Percentiles rank a stretch among this genome's conserved stretches.
phyloP scores from a whole-genome alignment of 2,113 vertebrate species.

The Trachemys scripta region DNA sequence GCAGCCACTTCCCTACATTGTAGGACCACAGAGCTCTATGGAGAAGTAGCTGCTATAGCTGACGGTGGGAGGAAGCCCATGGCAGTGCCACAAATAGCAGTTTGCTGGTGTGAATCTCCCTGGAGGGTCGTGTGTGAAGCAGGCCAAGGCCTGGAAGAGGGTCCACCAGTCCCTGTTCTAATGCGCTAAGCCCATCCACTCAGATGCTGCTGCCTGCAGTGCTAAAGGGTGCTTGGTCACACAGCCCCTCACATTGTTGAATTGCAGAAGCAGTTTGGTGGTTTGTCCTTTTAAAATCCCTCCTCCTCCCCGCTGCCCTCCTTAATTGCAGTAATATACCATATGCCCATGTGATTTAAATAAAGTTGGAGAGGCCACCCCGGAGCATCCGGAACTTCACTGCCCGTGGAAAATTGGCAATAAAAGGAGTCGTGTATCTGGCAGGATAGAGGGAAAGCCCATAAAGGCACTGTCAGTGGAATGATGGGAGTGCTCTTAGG shows the following conservation, averaged over 20 bases:
- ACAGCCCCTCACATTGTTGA: background rate
- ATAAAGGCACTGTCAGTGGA: background rate
- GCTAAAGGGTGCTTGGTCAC: background rate
- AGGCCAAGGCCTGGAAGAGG: background rate
- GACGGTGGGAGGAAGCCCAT: background rate
- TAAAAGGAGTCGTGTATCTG: background rate
- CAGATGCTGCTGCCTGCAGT: fast-evolving
- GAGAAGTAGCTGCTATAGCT: background rate
- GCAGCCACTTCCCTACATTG: background rate
- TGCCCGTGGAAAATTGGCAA: background rate
- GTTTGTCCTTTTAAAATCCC: background rate
- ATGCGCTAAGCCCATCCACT: background rate
- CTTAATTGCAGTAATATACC: constrained; percentile 17
- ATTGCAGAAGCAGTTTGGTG: background rate
- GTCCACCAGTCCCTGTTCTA: background rate
- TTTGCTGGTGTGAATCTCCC: background rate
- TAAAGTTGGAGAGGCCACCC: background rate
- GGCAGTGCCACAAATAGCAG: background rate
- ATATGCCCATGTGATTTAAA: background rate
- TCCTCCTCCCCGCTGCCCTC: background rate
- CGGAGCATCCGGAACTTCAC: background rate
- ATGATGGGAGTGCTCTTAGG: background rate
- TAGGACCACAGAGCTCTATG: background rate
- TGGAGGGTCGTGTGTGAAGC: background rate
- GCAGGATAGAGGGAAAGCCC: background rate